Evolutionary conservation across 2,113 vertebrate genomes (phyloP), one percentile per base, ranked within the genome.

Genomic region (Salvelinus sp.): DNA sequence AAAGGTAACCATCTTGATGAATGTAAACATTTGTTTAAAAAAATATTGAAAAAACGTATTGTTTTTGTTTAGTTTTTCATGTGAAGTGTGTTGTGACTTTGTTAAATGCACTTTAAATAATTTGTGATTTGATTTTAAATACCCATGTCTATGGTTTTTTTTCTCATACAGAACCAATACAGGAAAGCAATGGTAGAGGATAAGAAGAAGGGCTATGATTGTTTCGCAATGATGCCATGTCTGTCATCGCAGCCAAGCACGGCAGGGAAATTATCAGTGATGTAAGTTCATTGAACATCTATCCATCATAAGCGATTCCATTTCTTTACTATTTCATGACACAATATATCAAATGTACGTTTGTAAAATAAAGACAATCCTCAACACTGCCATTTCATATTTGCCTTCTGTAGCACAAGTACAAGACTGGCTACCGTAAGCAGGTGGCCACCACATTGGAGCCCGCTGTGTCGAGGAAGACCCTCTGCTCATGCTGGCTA

Each of bases 171-270:
- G 97, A 98, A 96, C 96, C 88, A 94, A 5, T 99, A 99, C 92
- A 98, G 90, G 88, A 77, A 96, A 82, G 96, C 85, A 22, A 93
- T 95, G 93, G 96, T 97, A 82, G 90, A 96, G 57, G 86, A 94
- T 10, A 98, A 96, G 91, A 97, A 96, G 90, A 97, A 98, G 88
- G 97, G 97, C 0, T 96, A 98, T 82, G 89, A 98, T 79, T 1
- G n/a, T n/a, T 97, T 79, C 90, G 87, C 47, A 79, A 87, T 5
- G 97, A 99, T 87, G 97, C 97, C 66, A 94, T 99, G 78, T 81
- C 95, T 12, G 93, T 99, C 82, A 90, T 86, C 84, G 96, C 96
- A 77, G 97, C 97, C 69, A 98, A 82, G 83, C 84, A 93, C 79
- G 95, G 94, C 66, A 88, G 94, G 74, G 90, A 94, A 82, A 99